Percentiles rank a stretch among this genome's conserved stretches.
Evolutionary conservation across 2,113 vertebrate species (phyloP).

Genomic region (Anser brachyrhynchus): DNA sequence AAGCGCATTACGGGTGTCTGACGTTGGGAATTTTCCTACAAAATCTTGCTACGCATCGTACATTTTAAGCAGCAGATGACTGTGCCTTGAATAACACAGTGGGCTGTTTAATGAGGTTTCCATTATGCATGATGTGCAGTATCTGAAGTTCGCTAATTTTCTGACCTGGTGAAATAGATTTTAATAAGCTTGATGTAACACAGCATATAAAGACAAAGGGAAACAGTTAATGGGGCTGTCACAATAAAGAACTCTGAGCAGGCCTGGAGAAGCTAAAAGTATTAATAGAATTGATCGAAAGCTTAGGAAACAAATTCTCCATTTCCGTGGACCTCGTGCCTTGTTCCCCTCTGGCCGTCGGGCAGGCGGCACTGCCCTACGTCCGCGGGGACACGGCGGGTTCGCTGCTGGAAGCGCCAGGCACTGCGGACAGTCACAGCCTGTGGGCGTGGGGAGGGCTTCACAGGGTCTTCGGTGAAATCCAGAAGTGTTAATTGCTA

Average conservation of each 20-base stretch:
- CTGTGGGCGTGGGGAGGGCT: neutral
- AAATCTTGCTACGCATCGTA: neutral
- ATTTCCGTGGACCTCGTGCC: neutral
- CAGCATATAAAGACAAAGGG: conserved; percentile 10
- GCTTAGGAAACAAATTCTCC: neutral
- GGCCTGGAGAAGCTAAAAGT: neutral
- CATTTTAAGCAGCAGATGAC: neutral
- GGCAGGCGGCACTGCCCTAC: accelerated
- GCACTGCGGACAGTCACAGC: accelerated
- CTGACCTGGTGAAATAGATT: conserved; percentile 55
- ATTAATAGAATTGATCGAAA: neutral
- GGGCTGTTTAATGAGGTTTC: neutral
- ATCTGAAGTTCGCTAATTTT: conserved; percentile 28
- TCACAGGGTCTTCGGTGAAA: neutral
- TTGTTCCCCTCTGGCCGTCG: neutral
- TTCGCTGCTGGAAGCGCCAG: neutral
- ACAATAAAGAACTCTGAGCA: neutral
- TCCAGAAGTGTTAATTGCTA: neutral
- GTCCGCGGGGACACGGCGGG: neutral
- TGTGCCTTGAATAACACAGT: neutral
- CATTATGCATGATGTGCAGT: neutral
- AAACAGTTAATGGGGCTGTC: neutral
- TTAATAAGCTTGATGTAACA: conserved; percentile 27
- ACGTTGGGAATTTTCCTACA: neutral
- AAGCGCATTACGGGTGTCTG: neutral